These are phyloP conservation scores for Tiliacea aurago DNA, from an alignment of 2,888 invertebrate genomes.

Conservation along the genomic window DNA sequence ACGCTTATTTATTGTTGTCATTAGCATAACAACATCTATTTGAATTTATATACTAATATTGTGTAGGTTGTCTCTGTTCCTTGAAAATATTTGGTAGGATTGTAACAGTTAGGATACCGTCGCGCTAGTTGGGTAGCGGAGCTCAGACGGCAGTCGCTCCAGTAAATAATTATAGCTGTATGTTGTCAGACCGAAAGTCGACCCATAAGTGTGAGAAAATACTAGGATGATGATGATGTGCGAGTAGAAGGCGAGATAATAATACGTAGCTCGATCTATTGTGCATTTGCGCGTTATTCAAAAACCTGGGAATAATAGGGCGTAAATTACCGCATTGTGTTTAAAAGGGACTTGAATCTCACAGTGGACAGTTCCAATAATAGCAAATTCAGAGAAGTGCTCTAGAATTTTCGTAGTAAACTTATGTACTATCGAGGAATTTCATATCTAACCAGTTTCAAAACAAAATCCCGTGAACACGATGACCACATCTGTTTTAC, in stretches of 20 bases:
- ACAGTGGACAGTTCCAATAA: slow-evolving; percentile 16
- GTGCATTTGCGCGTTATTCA: neutral
- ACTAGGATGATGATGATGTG: slow-evolving; percentile 3
- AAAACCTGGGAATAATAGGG: neutral
- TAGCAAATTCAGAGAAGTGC: slow-evolving; percentile 31
- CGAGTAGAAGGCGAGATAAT: slow-evolving; percentile 12
- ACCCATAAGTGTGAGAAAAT: slow-evolving; percentile 18
- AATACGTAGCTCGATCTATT: slow-evolving; percentile 7
- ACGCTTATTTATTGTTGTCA: slow-evolving; percentile 16
- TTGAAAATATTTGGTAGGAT: slow-evolving; percentile 33
- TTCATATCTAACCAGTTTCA: no score
- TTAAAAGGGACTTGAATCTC: slow-evolving; percentile 8
- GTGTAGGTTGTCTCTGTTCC: slow-evolving; percentile 12
- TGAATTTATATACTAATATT: slow-evolving; percentile 8
- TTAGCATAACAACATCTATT: neutral
- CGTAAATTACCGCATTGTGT: neutral
- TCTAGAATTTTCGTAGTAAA: slow-evolving; percentile 18
- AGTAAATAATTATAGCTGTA: slow-evolving; percentile 13
- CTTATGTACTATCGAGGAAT: no score
- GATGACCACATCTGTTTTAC: no score
- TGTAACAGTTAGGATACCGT: slow-evolving; percentile 18
- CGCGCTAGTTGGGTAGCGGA: slow-evolving; percentile 10
- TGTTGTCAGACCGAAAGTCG: slow-evolving; percentile 6
- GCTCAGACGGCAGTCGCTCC: slow-evolving; percentile 4
- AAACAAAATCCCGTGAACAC: no score